A percentile compares a stretch with the other conserved stretches of the same genome.
Evolutionary conservation across 2,888 invertebrate species (phyloP).

Genomic region (Hirtodrosophila alboralis): DNA sequence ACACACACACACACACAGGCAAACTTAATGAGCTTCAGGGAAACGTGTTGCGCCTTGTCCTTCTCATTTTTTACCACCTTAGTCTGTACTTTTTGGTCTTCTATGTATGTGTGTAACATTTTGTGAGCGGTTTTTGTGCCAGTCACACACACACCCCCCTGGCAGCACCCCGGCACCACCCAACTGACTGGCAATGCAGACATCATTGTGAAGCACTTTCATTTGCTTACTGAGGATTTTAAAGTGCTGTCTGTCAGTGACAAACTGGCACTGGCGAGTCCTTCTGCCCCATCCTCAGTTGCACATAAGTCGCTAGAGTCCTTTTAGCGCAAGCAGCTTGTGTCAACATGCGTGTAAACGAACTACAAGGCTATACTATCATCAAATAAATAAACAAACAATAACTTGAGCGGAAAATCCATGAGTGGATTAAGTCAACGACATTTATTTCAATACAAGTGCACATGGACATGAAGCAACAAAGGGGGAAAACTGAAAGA

Average conservation of each 20-base stretch:
- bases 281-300: conserved; percentile 28
- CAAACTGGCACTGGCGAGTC: conserved; percentile 11
- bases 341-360: conserved; percentile 51
- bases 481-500: neutral
- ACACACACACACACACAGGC: conserved; percentile 1
- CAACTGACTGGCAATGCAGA: conserved; percentile 16
- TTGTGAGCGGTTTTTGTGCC: conserved; percentile 11
- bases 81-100: neutral
- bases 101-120: neutral
- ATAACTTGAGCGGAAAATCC: conserved; percentile 41
- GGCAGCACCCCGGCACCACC: conserved; percentile 2
- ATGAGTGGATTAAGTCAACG: conserved; percentile 37
- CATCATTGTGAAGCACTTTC: conserved; percentile 33
- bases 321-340: conserved; percentile 41
- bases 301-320: conserved; percentile 36
- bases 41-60: conserved; percentile 57
- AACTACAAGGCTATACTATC: conserved; percentile 39
- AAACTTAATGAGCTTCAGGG: conserved; percentile 53
- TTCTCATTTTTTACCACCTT: conserved; percentile 2
- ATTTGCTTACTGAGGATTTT: conserved; percentile 40
- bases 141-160: neutral
- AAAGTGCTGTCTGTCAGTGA: conserved; percentile 39
- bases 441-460: conserved; percentile 32
- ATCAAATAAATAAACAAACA: conserved; percentile 47
- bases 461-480: conserved; percentile 17